Evolutionary conservation across 92 coral and sea anemone genomes (phyloP), one percentile per base, ranked within the genome.

Genomic region (Porites divaricata): DNA sequence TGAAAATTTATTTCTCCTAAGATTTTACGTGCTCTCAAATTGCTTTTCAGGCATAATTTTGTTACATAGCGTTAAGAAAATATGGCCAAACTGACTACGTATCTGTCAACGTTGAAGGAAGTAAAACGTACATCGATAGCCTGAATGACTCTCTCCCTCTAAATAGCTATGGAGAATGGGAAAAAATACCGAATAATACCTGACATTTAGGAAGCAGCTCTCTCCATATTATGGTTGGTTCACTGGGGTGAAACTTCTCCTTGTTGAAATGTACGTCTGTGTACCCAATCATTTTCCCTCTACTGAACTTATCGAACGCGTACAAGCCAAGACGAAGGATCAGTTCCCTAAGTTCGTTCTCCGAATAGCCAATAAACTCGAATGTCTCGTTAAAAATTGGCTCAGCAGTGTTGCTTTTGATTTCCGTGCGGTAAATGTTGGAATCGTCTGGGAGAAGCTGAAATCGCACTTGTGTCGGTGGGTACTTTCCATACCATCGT

Each of bases 361-460:
- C 85, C 0, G 94, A 80, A 75, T 90, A 90, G 22, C 93, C 98
- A 51, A 95, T 79, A 87, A 96, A 96, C 89, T 94, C 99, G 66
- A 90, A 89, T 17, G 98, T 86, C 81, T 96, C 98, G 81, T 96
- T 92, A 76, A 88, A 96, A 45, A 94, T 95, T 14, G 99, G 99
- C 78, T 90, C 92, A 16, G 87, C 87, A 28, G 88, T 93, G 88
- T 93, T 92, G 11, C 69, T 67, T 70, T 89, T 93, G 24, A 94
- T 83, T 63, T 87, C 91, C 5, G 99, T 96, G 61, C 88, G 84
- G 76, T 87, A 88, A 66, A 89, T 71, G 66, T 87, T 77, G 72
- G 89, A 89, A 17, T 86, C 88, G 84, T 86, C 92, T 24, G 99
- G 99, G 0, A 92, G 89, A 50, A 96, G 88, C 66, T 96, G 98